These are phyloP conservation scores for Nasonovia ribisnigri DNA, from an alignment of 2,888 invertebrate genomes.

Conservation along the genomic window DNA sequence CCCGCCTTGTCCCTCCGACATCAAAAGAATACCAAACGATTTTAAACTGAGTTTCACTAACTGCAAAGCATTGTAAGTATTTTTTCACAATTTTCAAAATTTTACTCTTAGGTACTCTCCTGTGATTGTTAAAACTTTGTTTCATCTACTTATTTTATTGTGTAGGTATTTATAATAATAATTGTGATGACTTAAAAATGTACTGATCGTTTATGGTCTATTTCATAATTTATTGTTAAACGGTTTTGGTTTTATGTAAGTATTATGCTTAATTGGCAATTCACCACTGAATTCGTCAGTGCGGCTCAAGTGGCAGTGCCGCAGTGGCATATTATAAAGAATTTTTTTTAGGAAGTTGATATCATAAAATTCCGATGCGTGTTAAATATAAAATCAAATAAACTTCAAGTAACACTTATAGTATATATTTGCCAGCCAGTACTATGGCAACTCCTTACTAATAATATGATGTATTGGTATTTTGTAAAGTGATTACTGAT, in stretches of 20 bases:
- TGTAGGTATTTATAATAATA: not conserved
- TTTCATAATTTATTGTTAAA: not conserved
- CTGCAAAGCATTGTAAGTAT: not conserved
- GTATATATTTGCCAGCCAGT: not conserved
- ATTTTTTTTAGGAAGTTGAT: not conserved
- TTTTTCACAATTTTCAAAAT: not conserved
- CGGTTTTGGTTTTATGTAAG: not conserved
- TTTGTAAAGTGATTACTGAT: not conserved
- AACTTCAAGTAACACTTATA: not conserved
- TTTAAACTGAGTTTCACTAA: not conserved
- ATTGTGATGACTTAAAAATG: not conserved
- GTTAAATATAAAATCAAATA: not conserved
- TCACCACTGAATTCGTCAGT: not conserved
- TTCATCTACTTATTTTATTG: not conserved
- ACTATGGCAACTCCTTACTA: not conserved
- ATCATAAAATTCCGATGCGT: not conserved
- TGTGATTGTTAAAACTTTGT: not conserved
- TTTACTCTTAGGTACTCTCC: not conserved
- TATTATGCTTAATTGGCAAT: not conserved
- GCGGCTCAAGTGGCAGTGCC: not conserved
- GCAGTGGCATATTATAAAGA: not conserved
- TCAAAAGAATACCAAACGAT: not conserved
- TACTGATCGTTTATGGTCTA: not conserved
- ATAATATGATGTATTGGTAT: not conserved
- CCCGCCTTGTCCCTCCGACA: no score